A percentile compares a stretch with the other conserved stretches of the same genome.
Evolutionary conservation across 2,113 vertebrate species (phyloP).

Genomic region (Perognathus longimembris): DNA sequence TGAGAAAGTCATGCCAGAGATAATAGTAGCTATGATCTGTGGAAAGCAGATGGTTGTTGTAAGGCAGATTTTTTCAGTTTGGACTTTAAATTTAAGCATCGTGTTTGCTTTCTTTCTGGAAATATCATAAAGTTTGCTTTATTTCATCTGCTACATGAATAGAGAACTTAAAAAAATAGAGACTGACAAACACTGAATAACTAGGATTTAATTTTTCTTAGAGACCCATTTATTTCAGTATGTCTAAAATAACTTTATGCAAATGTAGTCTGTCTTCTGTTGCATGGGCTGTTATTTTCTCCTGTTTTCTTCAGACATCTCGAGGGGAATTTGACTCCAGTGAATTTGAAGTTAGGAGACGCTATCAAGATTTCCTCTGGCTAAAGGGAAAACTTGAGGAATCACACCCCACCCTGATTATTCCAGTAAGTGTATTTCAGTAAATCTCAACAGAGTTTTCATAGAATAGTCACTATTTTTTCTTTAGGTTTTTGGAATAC

Average conservation of each 20-base stretch:
- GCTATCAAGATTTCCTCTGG: conserved; percentile 99
- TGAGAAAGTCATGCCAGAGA: conserved; percentile 64
- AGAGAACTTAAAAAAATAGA: conserved; percentile 63
- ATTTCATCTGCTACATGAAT: conserved; percentile 70
- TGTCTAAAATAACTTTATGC: conserved; percentile 48
- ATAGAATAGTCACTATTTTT: background rate
- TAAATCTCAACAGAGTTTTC: background rate
- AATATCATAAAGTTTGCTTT: conserved; percentile 70
- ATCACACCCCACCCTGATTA: conserved; percentile 93
- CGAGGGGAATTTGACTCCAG: conserved; percentile 95
- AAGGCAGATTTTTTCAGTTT: conserved; percentile 67
- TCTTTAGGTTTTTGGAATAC: background rate
- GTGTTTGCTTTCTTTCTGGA: conserved; percentile 78
- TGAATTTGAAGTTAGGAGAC: conserved; percentile 95
- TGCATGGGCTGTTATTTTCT: conserved; percentile 54
- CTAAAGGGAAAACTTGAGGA: conserved; percentile 94
- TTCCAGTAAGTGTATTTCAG: conserved; percentile 90
- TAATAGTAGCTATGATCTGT: conserved; percentile 63
- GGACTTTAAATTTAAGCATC: conserved; percentile 59
- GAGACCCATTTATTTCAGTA: conserved; percentile 66
- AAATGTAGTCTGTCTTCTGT: conserved; percentile 62
- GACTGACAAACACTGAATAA: conserved; percentile 69
- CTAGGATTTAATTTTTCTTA: conserved; percentile 60
- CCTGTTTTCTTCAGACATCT: conserved; percentile 90
- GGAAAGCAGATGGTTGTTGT: conserved; percentile 66